Percentiles rank a stretch among this genome's conserved stretches.
These are phyloP conservation scores for Diarsia rubi DNA, from an alignment of 2,888 invertebrate genomes.

Conservation along the genomic window DNA sequence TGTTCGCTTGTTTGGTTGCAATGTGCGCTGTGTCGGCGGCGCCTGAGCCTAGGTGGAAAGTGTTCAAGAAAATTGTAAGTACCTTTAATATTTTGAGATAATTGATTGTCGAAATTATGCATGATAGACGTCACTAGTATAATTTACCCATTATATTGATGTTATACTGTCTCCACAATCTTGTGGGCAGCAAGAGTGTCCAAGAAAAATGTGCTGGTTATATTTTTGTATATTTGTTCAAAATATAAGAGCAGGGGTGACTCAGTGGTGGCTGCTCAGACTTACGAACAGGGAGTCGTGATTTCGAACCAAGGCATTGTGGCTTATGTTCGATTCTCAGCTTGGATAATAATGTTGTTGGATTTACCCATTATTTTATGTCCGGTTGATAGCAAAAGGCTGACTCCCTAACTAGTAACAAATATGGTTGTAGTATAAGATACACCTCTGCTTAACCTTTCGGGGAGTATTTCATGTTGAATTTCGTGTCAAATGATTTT, in stretches of 20 bases:
- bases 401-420: too few relatives aligned
- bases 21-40: conserved; percentile 73
- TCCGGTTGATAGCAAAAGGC: background rate
- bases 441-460: too few relatives aligned
- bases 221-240: too few relatives aligned
- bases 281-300: too few relatives aligned
- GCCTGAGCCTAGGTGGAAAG: conserved; percentile 77
- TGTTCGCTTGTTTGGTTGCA: conserved; percentile 74
- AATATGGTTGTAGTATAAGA: too few relatives aligned
- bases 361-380: background rate
- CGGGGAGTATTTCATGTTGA: too few relatives aligned
- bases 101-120: background rate
- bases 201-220: too few relatives aligned
- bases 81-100: background rate
- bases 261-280: too few relatives aligned
- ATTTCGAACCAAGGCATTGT: too few relatives aligned
- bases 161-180: background rate
- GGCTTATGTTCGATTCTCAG: background rate
- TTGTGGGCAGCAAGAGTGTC: background rate
- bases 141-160: background rate
- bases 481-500: too few relatives aligned
- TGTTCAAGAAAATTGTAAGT: conserved; percentile 82
- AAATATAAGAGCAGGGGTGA: too few relatives aligned
- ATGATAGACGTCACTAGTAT: background rate
- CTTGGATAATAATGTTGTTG: too few relatives aligned